Base-by-base conservation (phyloP, 2,797 vertebrate species). In the Stomatorhinus walkeri region DNA sequence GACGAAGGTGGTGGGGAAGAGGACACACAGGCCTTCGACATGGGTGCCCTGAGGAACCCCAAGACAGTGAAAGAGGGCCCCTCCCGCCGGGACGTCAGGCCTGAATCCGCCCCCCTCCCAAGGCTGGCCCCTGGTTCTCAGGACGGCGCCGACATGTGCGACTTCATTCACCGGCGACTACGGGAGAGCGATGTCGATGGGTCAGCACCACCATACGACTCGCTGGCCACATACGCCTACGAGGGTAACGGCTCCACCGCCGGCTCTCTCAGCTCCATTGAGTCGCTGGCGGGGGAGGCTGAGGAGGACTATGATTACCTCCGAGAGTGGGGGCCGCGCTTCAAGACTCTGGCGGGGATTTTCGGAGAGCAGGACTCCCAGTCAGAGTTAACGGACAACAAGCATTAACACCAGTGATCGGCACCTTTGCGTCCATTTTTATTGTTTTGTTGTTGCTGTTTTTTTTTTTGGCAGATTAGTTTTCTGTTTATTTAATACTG, bases 11-110 rank as follows among this genome's bases (percentile, higher is more conserved):
- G 98, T 0, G 98, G 98, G 0, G 98, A 99, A 91, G 98, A 99
- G 91, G 98, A 99, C 94, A 99, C 98, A 0, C 98, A 99, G 86
- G 98, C 98, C 10, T 99, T 99, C 0, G 98, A 99, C 93, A 99
- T 99, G 81, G 98, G 98, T 22, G 98, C 98, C 0, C 96, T 99
- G 83, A 96, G 98, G 90, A 98, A 99, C 90, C 98, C 98, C 59
- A 98, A 99, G 93, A 97, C 93, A 2, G 95, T 98, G 36, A 98
- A 99, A 90, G 98, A 98, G 76, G 98, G 97, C 91, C 96, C 97
- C 93, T 95, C 91, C 46, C 97, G 98, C 85, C 96, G 98, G 90
- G 98, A 99, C 89, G 96, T 99, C 91, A 99, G 98, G 88, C 98
- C 98, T 1, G 98, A 99, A 88, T 14, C 89, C 49, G 91, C 94